Base-by-base conservation (phyloP, 2,113 vertebrate species). In the Triplophysa rosa region DNA sequence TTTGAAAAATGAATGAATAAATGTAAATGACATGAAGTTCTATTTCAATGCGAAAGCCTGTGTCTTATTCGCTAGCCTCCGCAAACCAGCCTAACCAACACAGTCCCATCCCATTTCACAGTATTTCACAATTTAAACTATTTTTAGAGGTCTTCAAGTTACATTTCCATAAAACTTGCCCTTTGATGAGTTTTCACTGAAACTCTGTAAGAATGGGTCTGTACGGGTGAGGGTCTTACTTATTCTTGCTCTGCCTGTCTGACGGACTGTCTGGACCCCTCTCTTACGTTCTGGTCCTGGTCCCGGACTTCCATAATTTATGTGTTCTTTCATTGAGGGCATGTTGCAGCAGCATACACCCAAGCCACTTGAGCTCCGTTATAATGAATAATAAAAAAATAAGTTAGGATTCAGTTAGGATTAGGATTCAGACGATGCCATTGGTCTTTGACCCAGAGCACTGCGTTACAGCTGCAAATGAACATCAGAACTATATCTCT, bases 91-190 rank as follows among this genome's bases (percentile, higher is more conserved):
- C 45, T 47, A 47, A 10, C 45, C 45, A 47, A 29, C 29, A 29
- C 29, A 29, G 29, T 29, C 29, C 29, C 29, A 3, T 29, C 29
- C 4, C 29, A 29, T 29, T 29, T 29, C 26, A 29, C 26, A 29
- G 26, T 29, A 29, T 29, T 29, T 29, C 29, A 29, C 26, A 29
- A 29, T 29, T 29, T 29, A 29, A 4, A 29, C 29, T 29, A 29
- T 29, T 29, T 29, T 29, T 29, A 29, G 29, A 29, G 29, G 29
- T 29, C 29, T 29, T 29, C 3, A 37, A 56, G 19, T 58, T 11
- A 37, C 47, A 56, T 71, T 49, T 71, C 68, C 29, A 37, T 71
- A 58, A 71, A 56, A 21, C 49, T 29, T 71, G 52, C 29, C 49
- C 26, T 71, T 71, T 37, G 49, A 69, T n/a, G 67, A 58, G 14